Evolutionary conservation across 2,113 vertebrate genomes (phyloP).

Genomic region (Anoura caudifer): DNA sequence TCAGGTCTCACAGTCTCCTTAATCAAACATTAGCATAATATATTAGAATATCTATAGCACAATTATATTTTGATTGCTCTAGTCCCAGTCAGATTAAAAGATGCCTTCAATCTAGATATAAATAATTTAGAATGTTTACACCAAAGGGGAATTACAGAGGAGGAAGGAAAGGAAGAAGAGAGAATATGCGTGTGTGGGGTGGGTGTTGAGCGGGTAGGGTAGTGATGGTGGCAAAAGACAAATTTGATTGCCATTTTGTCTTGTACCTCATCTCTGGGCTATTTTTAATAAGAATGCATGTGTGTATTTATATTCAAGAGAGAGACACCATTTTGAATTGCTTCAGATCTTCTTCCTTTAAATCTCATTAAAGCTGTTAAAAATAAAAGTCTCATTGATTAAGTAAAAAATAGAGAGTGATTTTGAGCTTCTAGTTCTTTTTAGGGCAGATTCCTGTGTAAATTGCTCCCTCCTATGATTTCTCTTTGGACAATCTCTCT

Average conservation of each 20-base stretch:
- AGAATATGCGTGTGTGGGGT: neutral
- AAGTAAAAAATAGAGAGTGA: neutral
- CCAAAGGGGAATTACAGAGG: conserved; percentile 14
- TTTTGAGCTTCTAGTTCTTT: neutral
- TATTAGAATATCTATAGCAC: conserved; percentile 57
- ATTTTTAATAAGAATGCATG: neutral
- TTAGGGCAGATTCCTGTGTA: neutral
- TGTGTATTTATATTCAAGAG: neutral
- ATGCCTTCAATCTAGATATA: conserved; percentile 60
- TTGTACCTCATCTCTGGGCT: neutral
- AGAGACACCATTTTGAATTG: neutral
- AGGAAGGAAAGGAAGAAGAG: neutral
- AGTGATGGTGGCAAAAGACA: neutral
- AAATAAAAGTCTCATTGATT: neutral
- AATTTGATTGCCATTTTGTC: neutral
- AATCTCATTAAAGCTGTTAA: neutral
- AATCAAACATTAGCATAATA: conserved; percentile 61
- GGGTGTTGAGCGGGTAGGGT: neutral
- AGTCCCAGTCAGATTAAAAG: conserved; percentile 43
- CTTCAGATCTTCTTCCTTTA: neutral
- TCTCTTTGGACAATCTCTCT: neutral
- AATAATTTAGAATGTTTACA: conserved; percentile 67
- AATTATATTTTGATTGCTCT: conserved; percentile 71
- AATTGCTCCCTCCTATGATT: neutral
- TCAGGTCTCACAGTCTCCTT: neutral